Evolutionary conservation across 2,888 invertebrate species (phyloP).

Genomic region (Bellardia bayeri): DNA sequence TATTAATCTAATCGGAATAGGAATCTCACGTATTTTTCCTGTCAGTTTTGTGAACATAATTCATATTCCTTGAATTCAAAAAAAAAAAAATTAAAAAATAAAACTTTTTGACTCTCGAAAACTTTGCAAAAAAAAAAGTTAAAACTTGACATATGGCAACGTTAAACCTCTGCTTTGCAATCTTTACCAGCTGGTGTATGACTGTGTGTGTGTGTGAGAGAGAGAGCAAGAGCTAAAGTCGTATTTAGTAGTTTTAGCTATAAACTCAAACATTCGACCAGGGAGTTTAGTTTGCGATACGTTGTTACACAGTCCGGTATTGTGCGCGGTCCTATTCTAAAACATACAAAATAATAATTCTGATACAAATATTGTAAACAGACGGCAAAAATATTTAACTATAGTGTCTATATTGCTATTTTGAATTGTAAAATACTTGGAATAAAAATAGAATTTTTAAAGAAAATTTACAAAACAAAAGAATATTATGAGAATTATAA

Average conservation of each 20-base stretch:
- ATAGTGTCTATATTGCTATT: conserved; percentile 38
- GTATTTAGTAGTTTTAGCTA: conserved; percentile 63
- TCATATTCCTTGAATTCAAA: too few relatives aligned
- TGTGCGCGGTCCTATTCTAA: conserved; percentile 69
- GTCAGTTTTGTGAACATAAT: too few relatives aligned
- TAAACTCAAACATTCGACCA: conserved; percentile 63
- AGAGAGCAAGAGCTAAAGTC: conserved; percentile 43
- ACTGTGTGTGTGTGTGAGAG: conserved; percentile 42
- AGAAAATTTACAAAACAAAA: conserved; percentile 23
- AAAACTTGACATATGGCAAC: too few relatives aligned
- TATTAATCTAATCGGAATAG: too few relatives aligned
- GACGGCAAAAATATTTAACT: conserved; percentile 52
- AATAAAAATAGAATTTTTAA: conserved; percentile 18
- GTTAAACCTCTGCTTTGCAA: background rate
- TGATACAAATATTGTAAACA: conserved; percentile 55
- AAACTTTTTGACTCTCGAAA: too few relatives aligned
- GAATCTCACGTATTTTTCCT: too few relatives aligned
- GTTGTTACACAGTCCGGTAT: conserved; percentile 79
- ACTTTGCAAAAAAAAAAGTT: too few relatives aligned
- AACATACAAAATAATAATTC: conserved; percentile 20
- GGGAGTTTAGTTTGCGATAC: conserved; percentile 80
- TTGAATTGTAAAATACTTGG: conserved; percentile 1
- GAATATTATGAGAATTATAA: conserved; percentile 28
- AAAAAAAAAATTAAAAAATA: too few relatives aligned
- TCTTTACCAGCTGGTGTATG: conserved; percentile 27